phyloP scores from a whole-genome alignment of 2,797 vertebrate genomes.

The Lutra lutra region DNA sequence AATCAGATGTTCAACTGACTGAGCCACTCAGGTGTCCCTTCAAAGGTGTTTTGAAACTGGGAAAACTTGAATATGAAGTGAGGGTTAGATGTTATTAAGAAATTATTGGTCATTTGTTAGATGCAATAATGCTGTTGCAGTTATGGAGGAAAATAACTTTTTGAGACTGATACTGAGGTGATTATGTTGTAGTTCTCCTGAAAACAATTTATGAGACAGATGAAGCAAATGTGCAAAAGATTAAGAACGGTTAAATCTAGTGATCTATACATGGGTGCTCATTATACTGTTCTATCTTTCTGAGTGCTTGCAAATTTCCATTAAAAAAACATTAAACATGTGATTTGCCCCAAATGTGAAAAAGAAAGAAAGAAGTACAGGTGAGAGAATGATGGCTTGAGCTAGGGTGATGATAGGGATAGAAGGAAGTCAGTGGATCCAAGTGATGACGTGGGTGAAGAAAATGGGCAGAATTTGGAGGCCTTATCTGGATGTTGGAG shows the following conservation, averaged over 20 bases:
- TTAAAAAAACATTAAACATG: conserved; percentile 32
- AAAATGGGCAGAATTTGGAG: background rate
- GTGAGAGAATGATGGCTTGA: background rate
- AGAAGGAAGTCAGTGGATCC: background rate
- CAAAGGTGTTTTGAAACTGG: background rate
- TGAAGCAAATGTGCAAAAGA: conserved; percentile 1
- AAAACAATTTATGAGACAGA: background rate
- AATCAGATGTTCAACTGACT: background rate
- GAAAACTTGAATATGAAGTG: background rate
- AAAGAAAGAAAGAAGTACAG: background rate
- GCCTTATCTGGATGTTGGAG: background rate
- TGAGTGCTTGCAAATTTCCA: background rate
- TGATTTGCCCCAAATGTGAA: background rate
- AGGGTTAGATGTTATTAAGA: conserved; percentile 2
- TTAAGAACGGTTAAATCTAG: background rate
- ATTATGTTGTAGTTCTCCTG: background rate
- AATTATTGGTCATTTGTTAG: background rate
- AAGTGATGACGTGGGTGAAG: background rate
- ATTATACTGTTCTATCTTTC: background rate
- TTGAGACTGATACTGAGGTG: background rate
- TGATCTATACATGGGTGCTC: background rate
- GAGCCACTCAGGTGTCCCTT: background rate
- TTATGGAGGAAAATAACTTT: background rate
- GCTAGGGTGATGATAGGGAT: background rate
- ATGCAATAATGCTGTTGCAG: background rate